Evolutionary conservation across 2,113 vertebrate genomes (phyloP).

Genomic region (Mellivora capensis): DNA sequence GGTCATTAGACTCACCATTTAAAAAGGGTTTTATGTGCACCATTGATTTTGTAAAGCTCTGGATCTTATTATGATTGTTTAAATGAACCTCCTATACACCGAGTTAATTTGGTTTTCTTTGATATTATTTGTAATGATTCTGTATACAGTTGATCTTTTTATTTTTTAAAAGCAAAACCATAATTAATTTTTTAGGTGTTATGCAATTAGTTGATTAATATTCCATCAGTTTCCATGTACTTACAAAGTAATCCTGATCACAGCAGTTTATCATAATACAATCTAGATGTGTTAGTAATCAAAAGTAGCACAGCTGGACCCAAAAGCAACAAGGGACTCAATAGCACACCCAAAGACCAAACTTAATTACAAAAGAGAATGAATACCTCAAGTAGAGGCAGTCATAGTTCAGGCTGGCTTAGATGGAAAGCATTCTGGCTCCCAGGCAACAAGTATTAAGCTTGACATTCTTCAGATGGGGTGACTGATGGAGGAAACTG

Average conservation of each 20-base stretch:
- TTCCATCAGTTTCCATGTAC: conserved; percentile 36
- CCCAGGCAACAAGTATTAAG: not conserved
- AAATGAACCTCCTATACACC: not conserved
- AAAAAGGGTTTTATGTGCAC: not conserved
- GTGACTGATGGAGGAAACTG: not conserved
- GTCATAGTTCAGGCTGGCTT: not conserved
- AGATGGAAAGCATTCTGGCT: not conserved
- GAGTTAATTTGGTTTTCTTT: conserved; percentile 1
- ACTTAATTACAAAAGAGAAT: conserved; percentile 44
- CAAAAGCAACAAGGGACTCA: not conserved
- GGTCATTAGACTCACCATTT: not conserved
- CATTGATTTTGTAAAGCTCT: not conserved
- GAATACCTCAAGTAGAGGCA: not conserved
- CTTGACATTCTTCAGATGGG: not conserved
- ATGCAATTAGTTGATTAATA: conserved; percentile 43
- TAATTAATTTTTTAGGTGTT: not conserved
- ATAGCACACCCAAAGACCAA: not conserved
- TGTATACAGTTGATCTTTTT: not conserved
- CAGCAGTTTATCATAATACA: conserved; percentile 41
- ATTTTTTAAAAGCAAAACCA: not conserved
- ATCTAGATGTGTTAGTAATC: conserved; percentile 50
- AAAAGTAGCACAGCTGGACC: conserved; percentile 33
- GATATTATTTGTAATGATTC: conserved; percentile 3
- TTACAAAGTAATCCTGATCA: conserved; percentile 44
- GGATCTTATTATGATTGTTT: not conserved